Evolutionary conservation across 2,113 vertebrate genomes (phyloP), one percentile per base, ranked within the genome.

Genomic region (Callithrix jacchus): DNA sequence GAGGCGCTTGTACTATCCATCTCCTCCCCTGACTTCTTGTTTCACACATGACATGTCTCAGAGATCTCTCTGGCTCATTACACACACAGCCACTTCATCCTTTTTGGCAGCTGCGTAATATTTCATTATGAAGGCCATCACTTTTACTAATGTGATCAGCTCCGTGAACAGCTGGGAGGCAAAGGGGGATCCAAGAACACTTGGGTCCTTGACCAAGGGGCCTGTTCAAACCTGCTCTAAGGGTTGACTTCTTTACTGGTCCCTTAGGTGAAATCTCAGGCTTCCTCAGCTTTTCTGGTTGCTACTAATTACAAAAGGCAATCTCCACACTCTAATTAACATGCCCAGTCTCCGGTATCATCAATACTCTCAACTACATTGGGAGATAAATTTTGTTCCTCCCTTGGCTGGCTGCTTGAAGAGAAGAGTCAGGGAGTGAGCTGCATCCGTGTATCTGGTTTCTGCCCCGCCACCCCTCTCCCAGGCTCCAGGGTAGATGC

Each of bases 1-100:
- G 2, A 42, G 10, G 21, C 2, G 0, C 37, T 8, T 27, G 4
- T 30, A 35, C 20, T 1, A 20, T 0, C 5, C 4, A 2, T 35
- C 71, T 35, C n/a, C 8, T 3, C 14, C 42, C 77, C 30, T 3
- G 1, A 9, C 71, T 20, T 17, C 64, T 37, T 12, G 23, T 5
- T 61, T 35, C 0, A 61, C 13, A 0, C 61, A 45, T 37, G 21
- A 2, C 3, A 0, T 61, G 2, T 64, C 89, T 37, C 12, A 0
- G 4, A 25, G 89, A 17, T 40, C 45, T 49, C 9, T 8, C 89
- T 27, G 79, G 58, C 30, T 21, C n/a, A 1, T 61, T 21, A 23
- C 20, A 1, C 2, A 0, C 1, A 9, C 1, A 42, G 42, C 52
- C 25, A 2, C 54, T 10, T 20, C 11, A 0, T 82, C 21, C 83